phyloP scores from a whole-genome alignment of 2,888 invertebrate genomes.

The Himalopsyche tibetana region DNA sequence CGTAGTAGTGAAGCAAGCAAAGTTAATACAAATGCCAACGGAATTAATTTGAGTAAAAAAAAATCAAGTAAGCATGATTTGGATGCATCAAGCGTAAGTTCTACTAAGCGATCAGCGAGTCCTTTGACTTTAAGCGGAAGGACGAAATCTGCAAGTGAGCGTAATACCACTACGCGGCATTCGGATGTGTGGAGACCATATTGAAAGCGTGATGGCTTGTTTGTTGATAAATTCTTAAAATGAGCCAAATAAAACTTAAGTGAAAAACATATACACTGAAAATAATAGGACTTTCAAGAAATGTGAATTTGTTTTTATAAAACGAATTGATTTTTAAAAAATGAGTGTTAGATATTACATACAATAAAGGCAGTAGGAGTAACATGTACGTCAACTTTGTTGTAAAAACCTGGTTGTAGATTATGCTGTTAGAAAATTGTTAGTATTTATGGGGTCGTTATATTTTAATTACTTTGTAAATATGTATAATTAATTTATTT shows the following conservation, averaged over 20 bases:
- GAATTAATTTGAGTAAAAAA: slow-evolving; percentile 68
- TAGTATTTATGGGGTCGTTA: neutral
- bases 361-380: neutral
- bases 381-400: neutral
- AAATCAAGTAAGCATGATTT: slow-evolving; percentile 71
- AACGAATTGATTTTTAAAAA: neutral
- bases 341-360: neutral
- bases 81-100: slow-evolving; percentile 72
- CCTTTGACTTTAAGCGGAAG: slow-evolving; percentile 69
- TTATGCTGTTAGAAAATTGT: neutral
- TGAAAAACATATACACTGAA: neutral
- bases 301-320: neutral
- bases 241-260: neutral
- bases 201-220: slow-evolving; percentile 69
- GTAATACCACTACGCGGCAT: slow-evolving; percentile 72
- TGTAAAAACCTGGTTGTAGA: neutral
- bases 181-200: slow-evolving; percentile 90
- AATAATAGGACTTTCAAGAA: neutral
- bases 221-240: slow-evolving; percentile 32
- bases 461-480: neutral
- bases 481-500: no score
- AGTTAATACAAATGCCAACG: slow-evolving; percentile 64
- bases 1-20: slow-evolving; percentile 49
- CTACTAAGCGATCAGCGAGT: slow-evolving; percentile 76
- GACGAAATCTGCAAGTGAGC: slow-evolving; percentile 70